These are phyloP conservation scores for Brevimyrus niger DNA, from an alignment of 2,113 vertebrate genomes.

Conservation along the genomic window DNA sequence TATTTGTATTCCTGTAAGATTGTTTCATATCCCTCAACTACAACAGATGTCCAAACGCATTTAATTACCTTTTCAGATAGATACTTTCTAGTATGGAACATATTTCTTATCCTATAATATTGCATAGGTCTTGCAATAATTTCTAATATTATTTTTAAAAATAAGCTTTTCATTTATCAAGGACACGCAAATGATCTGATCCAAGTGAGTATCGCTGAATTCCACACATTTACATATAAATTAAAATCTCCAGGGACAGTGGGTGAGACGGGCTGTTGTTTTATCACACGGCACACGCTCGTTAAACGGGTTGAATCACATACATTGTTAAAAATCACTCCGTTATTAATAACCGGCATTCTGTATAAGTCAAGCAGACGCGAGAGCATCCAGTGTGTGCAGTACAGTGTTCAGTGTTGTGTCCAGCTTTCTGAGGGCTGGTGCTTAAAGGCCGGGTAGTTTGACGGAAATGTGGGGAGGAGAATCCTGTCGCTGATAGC, in stretches of 20 bases:
- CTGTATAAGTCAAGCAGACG: not conserved
- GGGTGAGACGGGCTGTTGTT: not conserved
- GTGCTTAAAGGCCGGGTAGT: not conserved
- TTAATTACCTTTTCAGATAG: not conserved
- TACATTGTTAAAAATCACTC: not conserved
- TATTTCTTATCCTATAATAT: not conserved
- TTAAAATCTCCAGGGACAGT: constrained; percentile 9
- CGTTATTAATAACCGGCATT: not conserved
- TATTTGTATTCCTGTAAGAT: not conserved
- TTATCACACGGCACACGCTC: not conserved
- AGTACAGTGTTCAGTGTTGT: not conserved
- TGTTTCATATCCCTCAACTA: not conserved
- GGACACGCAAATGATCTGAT: not conserved
- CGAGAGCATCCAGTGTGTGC: not conserved
- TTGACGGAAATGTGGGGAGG: not conserved
- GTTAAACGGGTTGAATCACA: not conserved
- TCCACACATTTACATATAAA: constrained; percentile 14
- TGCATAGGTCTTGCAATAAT: not conserved
- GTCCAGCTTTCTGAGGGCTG: not conserved
- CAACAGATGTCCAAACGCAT: not conserved
- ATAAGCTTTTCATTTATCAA: not conserved
- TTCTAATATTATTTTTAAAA: not conserved
- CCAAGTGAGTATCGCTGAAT: not conserved
- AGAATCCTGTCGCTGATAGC: not conserved
- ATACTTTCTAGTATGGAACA: not conserved